Percentiles rank a stretch among this genome's conserved stretches.
These are phyloP conservation scores for Prionace glauca DNA, from an alignment of 2,797 vertebrate genomes.

Conservation along the genomic window DNA sequence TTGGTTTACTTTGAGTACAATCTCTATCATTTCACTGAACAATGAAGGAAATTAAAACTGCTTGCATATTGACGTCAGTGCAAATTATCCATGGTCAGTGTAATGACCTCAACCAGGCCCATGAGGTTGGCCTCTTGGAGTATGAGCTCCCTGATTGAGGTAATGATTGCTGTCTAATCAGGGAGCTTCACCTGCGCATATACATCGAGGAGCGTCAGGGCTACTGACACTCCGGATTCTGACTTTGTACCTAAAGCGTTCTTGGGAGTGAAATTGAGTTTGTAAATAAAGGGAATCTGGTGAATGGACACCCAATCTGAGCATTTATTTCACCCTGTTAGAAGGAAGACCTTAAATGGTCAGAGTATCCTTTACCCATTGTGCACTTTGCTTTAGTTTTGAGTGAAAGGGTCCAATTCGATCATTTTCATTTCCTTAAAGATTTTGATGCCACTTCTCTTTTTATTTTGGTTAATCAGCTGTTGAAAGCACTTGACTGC, in stretches of 20 bases:
- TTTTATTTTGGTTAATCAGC: not conserved
- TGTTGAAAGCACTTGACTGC: not conserved
- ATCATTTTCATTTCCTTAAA: slow-evolving; percentile 25
- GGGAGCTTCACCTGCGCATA: too few species aligned
- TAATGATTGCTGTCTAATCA: too few species aligned
- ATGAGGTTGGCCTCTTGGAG: too few species aligned
- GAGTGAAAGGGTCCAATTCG: not conserved
- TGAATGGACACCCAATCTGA: too few species aligned
- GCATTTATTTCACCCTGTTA: not conserved
- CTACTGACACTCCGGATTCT: too few species aligned
- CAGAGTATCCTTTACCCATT: not conserved
- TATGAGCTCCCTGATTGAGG: too few species aligned
- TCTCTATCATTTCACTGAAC: not conserved
- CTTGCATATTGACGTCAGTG: not conserved
- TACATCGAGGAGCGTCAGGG: too few species aligned
- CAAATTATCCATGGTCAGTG: not conserved
- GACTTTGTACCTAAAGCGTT: too few species aligned
- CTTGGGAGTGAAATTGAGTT: too few species aligned
- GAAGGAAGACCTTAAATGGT: not conserved
- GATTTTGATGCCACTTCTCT: not conserved
- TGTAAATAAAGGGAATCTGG: too few species aligned
- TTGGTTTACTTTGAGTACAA: not conserved
- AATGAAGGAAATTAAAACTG: not conserved
- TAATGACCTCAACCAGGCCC: too few species aligned
- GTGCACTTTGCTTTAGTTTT: not conserved